These are phyloP conservation scores for Hirudinaria manillensis DNA, from an alignment of 2,888 invertebrate species.

Conservation along the genomic window DNA sequence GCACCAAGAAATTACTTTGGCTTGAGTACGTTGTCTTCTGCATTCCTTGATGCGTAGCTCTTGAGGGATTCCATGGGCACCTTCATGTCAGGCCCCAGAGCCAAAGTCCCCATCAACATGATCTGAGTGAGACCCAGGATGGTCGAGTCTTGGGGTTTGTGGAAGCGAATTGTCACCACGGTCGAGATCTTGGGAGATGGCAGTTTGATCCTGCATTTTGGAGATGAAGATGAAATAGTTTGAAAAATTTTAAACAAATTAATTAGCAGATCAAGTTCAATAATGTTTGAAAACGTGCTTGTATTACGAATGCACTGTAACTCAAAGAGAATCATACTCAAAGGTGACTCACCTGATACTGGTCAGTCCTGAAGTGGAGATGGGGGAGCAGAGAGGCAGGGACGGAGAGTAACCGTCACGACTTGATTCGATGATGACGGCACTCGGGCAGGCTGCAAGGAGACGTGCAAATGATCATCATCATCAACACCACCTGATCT, in stretches of 20 bases:
- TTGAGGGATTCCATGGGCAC: not conserved
- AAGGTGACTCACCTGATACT: constrained; percentile 59
- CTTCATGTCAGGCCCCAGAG: constrained; percentile 61
- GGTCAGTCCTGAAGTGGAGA: constrained; percentile 74
- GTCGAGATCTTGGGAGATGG: constrained; percentile 79
- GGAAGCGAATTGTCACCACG: constrained; percentile 70
- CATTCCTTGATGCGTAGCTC: not conserved
- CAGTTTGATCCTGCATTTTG: constrained; percentile 64
- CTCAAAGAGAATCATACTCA: too few species aligned
- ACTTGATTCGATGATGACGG: constrained; percentile 77
- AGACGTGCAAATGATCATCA: too few species aligned
- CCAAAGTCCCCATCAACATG: constrained; percentile 74
- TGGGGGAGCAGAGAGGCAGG: constrained; percentile 78
- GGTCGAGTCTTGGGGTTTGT: constrained; percentile 80
- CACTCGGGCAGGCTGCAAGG: constrained; percentile 71
- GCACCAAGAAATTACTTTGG: not conserved
- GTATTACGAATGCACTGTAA: too few species aligned
- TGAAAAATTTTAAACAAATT: not conserved
- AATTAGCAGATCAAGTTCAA: too few species aligned
- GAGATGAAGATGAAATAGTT: not conserved
- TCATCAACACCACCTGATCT: too few species aligned
- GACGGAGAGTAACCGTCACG: constrained; percentile 68
- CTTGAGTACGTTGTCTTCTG: not conserved
- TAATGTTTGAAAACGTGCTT: too few species aligned
- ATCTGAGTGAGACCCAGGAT: constrained; percentile 84